A percentile compares a stretch with the other conserved stretches of the same genome.
Evolutionary conservation across 2,888 invertebrate species (phyloP).

Genomic region (Deladenus siricidicola): DNA sequence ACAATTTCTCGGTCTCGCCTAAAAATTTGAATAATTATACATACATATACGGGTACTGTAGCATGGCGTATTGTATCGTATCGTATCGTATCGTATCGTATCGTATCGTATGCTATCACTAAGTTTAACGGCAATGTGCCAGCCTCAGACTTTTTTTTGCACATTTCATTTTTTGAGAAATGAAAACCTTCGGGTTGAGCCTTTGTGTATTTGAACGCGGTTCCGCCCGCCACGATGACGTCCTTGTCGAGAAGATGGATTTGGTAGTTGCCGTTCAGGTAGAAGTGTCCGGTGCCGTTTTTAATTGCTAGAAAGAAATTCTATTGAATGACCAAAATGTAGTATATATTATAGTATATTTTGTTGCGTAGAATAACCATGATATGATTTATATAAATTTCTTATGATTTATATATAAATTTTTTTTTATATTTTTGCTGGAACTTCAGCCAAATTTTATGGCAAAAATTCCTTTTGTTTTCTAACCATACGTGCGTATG

Average conservation of each 20-base stretch:
- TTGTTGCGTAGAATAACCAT: too few species aligned
- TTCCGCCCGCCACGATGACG: conserved; percentile 65
- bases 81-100: too few species aligned
- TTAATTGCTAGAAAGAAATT: conserved; percentile 68
- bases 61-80: too few species aligned
- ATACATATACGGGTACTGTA: neutral
- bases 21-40: neutral
- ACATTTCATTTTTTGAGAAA: neutral
- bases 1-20: conserved; percentile 64
- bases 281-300: conserved; percentile 73
- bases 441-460: too few species aligned
- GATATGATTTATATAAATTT: neutral
- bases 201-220: conserved; percentile 75
- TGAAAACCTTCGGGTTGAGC: conserved; percentile 65
- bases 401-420: too few species aligned
- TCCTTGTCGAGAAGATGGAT: conserved; percentile 66
- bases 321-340: too few species aligned
- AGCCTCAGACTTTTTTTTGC: too few species aligned
- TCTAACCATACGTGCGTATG: too few species aligned
- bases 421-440: too few species aligned
- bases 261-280: conserved; percentile 86
- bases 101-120: too few species aligned
- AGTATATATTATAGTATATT: neutral
- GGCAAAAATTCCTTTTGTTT: too few species aligned
- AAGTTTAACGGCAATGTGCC: too few species aligned